Evolutionary conservation across 2,888 invertebrate genomes (phyloP).

Genomic region (Leptopterna dolabrata): DNA sequence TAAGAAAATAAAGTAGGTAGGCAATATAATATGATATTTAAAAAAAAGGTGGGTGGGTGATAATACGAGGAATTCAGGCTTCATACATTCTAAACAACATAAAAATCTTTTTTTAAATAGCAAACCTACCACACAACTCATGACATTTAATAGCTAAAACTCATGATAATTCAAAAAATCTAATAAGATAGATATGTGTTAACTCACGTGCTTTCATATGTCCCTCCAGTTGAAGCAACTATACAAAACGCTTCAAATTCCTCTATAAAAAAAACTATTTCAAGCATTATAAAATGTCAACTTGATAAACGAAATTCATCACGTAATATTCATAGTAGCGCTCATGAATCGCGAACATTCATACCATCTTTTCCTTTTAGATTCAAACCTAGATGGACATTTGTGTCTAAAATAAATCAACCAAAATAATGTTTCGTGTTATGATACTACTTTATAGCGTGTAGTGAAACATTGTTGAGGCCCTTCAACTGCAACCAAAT

Average conservation of each 20-base stretch:
- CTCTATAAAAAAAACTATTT: slow-evolving; percentile 41
- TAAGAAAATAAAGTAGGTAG: neutral
- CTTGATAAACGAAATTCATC: neutral
- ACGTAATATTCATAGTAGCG: neutral
- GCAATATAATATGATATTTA: neutral
- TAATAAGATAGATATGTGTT: slow-evolving; percentile 23
- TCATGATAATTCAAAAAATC: slow-evolving; percentile 43
- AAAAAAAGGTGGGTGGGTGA: slow-evolving; percentile 5
- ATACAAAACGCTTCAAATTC: slow-evolving; percentile 42
- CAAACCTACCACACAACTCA: slow-evolving; percentile 49
- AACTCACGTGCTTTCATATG: slow-evolving; percentile 40
- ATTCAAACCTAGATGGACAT: no score
- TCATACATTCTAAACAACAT: slow-evolving; percentile 44
- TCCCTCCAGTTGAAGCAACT: slow-evolving; percentile 44
- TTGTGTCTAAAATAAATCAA: no score
- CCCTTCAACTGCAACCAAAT: no score
- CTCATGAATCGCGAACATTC: neutral
- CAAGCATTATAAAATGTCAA: slow-evolving; percentile 10
- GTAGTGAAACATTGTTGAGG: no score
- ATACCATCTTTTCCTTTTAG: neutral
- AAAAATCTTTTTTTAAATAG: slow-evolving; percentile 6
- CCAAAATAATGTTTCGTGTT: no score
- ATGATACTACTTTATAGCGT: no score
- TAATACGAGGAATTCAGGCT: slow-evolving; percentile 48
- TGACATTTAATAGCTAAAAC: slow-evolving; percentile 40